These are phyloP conservation scores for Megalops cyprinoides DNA, from an alignment of 2,797 vertebrate genomes.

Conservation along the genomic window DNA sequence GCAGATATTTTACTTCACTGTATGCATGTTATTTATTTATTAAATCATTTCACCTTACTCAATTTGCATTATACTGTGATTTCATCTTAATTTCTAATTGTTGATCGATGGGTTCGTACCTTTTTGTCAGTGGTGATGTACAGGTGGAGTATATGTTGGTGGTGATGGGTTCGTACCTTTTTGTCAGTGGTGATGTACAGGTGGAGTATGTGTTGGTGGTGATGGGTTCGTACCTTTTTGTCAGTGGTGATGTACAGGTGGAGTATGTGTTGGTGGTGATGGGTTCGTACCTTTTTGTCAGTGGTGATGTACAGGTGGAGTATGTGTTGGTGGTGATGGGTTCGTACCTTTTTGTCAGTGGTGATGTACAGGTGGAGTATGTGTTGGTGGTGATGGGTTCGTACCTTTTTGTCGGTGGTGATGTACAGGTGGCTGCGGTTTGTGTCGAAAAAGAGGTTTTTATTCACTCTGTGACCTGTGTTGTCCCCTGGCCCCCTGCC, in stretches of 20 bases:
- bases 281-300: constrained; percentile 81
- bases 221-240: too few species aligned
- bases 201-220: too few species aligned
- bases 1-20: too few species aligned
- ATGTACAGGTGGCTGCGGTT: constrained; percentile 83
- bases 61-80: too few species aligned
- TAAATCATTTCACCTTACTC: too few species aligned
- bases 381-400: background rate
- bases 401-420: constrained; percentile 91
- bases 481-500: constrained; percentile 72
- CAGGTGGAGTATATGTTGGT: background rate
- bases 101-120: too few species aligned
- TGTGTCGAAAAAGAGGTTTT: constrained; percentile 86
- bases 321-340: too few species aligned
- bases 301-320: constrained; percentile 90
- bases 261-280: background rate
- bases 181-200: constrained; percentile 91
- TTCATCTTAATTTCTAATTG: too few species aligned
- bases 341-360: too few species aligned
- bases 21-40: too few species aligned
- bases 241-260: too few species aligned
- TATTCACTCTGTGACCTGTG: constrained; percentile 80
- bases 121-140: too few species aligned
- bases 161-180: constrained; percentile 73
- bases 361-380: background rate